Conservation (phyloP, 2,888 invertebrate species). For the Eupithecia exiguata region DNA sequence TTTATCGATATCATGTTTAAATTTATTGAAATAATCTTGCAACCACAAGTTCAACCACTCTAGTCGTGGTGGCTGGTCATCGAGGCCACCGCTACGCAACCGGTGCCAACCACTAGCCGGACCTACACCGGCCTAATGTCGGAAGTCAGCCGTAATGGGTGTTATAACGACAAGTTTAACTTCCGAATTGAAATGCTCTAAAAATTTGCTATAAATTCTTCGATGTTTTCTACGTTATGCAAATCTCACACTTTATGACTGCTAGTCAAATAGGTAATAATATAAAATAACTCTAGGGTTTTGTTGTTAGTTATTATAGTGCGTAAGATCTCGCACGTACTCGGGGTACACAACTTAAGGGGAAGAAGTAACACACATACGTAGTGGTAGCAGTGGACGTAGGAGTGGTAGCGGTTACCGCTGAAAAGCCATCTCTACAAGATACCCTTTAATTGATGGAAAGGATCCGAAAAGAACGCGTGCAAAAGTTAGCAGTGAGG, state of each 20-base stretch:
- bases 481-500: neutral
- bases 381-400: no score
- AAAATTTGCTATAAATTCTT: neutral
- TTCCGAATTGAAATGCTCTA: neutral
- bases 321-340: no score
- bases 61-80: neutral
- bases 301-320: no score
- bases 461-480: neutral
- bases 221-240: neutral
- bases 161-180: neutral
- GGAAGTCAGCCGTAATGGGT: neutral
- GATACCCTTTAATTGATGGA: no score
- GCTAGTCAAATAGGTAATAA: no score
- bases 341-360: no score
- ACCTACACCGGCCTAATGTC: neutral
- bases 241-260: neutral
- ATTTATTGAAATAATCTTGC: neutral
- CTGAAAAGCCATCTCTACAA: no score
- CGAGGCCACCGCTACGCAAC: neutral
- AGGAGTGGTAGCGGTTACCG: no score
- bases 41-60: slow-evolving; percentile 3
- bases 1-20: neutral
- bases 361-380: no score
- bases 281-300: no score
- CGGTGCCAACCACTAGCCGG: neutral